phyloP scores from a whole-genome alignment of 1,140 invertebrate species.

The Pantala flavescens region DNA sequence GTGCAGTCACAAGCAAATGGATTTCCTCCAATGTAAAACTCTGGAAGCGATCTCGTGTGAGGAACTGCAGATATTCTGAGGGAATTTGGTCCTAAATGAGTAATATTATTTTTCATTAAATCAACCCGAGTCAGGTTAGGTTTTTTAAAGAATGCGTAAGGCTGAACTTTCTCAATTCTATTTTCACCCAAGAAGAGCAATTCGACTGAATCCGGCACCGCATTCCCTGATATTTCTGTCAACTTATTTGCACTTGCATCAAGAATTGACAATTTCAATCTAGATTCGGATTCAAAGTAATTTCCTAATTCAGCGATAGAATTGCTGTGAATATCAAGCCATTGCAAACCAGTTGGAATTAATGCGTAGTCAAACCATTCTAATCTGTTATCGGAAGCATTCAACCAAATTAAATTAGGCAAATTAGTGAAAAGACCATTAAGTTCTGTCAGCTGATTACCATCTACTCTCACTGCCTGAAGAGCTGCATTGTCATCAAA shows the following conservation, averaged over 20 bases:
- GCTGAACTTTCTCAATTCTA: conserved; percentile 62
- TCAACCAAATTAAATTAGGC: conserved; percentile 79
- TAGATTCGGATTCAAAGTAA: conserved; percentile 77
- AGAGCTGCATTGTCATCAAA: conserved; percentile 76
- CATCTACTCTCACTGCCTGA: conserved; percentile 76
- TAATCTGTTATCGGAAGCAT: conserved; percentile 81
- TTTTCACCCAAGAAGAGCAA: conserved; percentile 77
- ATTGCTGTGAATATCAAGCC: conserved; percentile 82
- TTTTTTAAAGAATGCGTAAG: conserved; percentile 88
- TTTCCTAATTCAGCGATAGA: conserved; percentile 78
- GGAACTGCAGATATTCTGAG: conserved; percentile 70
- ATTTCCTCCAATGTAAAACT: conserved; percentile 85
- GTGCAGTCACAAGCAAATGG: conserved; percentile 83
- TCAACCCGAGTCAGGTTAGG: conserved; percentile 79
- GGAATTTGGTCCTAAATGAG: conserved; percentile 74
- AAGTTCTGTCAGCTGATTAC: conserved; percentile 77
- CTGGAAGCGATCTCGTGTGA: conserved; percentile 63
- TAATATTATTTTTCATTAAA: conserved; percentile 72
- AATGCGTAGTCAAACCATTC: conserved; percentile 84
- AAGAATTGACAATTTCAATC: conserved; percentile 68
- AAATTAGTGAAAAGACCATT: conserved; percentile 73
- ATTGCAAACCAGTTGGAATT: conserved; percentile 78
- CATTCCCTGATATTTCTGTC: conserved; percentile 66
- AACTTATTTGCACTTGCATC: conserved; percentile 78
- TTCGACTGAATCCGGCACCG: conserved; percentile 78